Conservation (phyloP, 2,113 vertebrate genomes). For the Neopipo cinnamomea region DNA sequence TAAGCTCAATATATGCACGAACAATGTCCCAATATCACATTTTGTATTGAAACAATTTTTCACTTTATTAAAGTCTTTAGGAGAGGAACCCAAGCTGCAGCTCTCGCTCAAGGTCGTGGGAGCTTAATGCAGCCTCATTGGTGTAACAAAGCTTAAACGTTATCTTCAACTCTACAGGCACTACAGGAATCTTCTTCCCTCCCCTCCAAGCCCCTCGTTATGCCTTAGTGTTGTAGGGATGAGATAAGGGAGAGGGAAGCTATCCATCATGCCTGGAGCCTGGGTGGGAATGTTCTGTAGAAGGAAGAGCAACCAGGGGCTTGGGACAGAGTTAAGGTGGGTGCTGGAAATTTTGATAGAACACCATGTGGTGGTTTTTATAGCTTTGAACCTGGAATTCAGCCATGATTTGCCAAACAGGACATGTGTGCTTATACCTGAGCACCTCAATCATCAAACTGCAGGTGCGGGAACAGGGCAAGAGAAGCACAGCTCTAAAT, state of each 20-base stretch:
- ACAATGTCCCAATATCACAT: constrained; percentile 78
- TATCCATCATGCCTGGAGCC: background rate
- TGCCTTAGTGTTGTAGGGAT: constrained; percentile 4
- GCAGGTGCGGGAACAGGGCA: background rate
- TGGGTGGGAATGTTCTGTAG: background rate
- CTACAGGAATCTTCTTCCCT: constrained; percentile 45
- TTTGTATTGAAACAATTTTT: constrained; percentile 81
- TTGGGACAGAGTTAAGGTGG: background rate
- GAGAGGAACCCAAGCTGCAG: constrained; percentile 53
- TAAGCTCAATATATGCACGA: constrained; percentile 79
- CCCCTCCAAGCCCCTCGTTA: background rate
- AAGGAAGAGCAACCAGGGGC: background rate
- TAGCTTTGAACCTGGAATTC: background rate
- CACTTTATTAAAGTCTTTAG: constrained; percentile 80
- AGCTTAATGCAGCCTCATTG: constrained; percentile 53
- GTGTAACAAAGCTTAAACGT: constrained; percentile 67
- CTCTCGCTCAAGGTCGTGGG: constrained; percentile 37
- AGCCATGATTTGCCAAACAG: background rate
- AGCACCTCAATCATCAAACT: background rate
- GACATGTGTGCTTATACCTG: background rate
- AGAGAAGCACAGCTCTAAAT: background rate
- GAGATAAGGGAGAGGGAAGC: constrained; percentile 35
- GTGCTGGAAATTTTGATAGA: background rate
- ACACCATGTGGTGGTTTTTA: background rate
- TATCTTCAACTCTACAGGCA: constrained; percentile 70